Base-by-base conservation (phyloP, 2,113 vertebrate species). In the Scomber japonicus region DNA sequence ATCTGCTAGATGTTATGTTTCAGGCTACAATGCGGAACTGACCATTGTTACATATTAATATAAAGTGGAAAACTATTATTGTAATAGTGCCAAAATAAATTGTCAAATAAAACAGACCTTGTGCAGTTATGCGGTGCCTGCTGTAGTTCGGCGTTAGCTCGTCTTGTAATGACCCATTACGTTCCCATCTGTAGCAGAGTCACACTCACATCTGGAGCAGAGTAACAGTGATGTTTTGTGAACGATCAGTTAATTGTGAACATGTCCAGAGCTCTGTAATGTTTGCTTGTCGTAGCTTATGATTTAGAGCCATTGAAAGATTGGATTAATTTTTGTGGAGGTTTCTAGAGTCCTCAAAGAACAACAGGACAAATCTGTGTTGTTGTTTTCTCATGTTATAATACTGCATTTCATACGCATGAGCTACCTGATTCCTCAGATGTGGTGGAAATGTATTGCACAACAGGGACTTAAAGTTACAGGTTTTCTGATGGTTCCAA, bases 171-270 rank as follows among this genome's bases (percentile, higher is more conserved):
- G 12, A 62, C 31, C 17, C 60, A 53, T 40, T 9, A 40, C 35
- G 9, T 40, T 40, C 31, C 0, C 31, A 35, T 35, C 31, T 6
- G 31, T 1, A 35, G 31, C 31, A 35, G 31, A 24, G 40, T 66
- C 63, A 13, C 16, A 19, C 35, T 40, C 65, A 84, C 82, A 83
- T 78, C 84, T 85, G 82, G 71, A 68, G 17, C 59, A 8, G 49
- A 21, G 40, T 7, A 27, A 31, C 51, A 11, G 0, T 8, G 14
- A 31, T 31, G 76, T 50, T 65, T 0, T 0, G 7, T 57, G 73
- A 14, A 69, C 44, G 81, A 74, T 45, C 50, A 0, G 81, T 5
- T 54, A 10, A 16, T 16, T 77, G 50, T 61, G 35, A 55, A 61
- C 57, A 2, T 16, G 11, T 8, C 16, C 10, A 21, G 14, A 45